Conservation (phyloP, 2,797 vertebrate species). For the Eremophila alpestris region DNA sequence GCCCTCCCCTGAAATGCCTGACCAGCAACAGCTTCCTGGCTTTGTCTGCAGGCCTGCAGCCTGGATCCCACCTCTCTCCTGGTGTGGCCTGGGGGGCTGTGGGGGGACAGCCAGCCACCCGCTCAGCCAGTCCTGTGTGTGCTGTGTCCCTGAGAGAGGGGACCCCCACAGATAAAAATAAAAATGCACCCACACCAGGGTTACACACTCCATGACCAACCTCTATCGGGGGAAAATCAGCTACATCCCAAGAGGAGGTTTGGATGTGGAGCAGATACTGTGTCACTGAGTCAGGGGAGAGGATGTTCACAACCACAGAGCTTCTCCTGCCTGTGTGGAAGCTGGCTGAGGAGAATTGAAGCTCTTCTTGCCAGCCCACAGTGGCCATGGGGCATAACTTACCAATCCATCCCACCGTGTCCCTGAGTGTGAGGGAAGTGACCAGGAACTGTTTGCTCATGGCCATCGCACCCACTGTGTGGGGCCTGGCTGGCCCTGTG, state of each 20-base stretch:
- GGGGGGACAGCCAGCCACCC: fast-evolving
- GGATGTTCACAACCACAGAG: neutral
- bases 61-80: neutral
- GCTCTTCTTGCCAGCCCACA: neutral
- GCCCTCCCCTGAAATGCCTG: conserved; percentile 12
- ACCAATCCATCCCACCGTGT: fast-evolving
- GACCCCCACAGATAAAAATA: neutral
- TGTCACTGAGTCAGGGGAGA: neutral
- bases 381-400: fast-evolving
- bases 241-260: neutral
- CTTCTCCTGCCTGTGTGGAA: neutral
- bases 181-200: neutral
- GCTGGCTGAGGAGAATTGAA: neutral
- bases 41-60: neutral
- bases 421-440: neutral
- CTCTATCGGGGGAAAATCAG: neutral
- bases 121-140: fast-evolving
- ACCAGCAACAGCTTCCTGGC: conserved; percentile 22
- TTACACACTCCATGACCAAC: neutral
- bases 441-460: fast-evolving
- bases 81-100: neutral
- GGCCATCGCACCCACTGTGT: fast-evolving
- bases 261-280: neutral
- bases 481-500: fast-evolving
- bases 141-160: neutral